Percentiles rank a stretch among this genome's conserved stretches.
phyloP scores from a whole-genome alignment of 2,888 invertebrate species.

The Ectemnius lituratus region DNA sequence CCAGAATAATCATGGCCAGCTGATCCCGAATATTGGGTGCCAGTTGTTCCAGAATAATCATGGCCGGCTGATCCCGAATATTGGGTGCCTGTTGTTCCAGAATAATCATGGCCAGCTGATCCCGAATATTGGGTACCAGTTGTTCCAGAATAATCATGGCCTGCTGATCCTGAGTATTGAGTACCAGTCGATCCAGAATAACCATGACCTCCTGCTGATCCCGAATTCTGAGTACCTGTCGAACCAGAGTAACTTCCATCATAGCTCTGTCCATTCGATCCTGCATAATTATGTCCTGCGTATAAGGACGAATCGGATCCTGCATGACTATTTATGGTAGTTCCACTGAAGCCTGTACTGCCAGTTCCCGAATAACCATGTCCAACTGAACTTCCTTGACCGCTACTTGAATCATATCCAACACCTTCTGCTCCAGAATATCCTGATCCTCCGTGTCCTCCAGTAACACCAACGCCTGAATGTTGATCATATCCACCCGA shows the following conservation, averaged over 20 bases:
- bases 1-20: slow-evolving; percentile 21
- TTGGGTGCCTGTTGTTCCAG: background rate
- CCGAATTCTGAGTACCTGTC: slow-evolving; percentile 11
- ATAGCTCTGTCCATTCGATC: slow-evolving; percentile 9
- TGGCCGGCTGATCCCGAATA: background rate
- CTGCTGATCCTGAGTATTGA: slow-evolving; percentile 10
- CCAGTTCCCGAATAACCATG: slow-evolving; percentile 11
- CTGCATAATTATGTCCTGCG: slow-evolving; percentile 7
- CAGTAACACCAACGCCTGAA: slow-evolving; percentile 14
- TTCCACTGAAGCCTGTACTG: slow-evolving; percentile 13
- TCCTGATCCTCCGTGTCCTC: slow-evolving; percentile 26
- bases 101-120: background rate
- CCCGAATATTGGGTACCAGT: background rate
- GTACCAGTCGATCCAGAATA: slow-evolving; percentile 21
- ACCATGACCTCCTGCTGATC: background rate
- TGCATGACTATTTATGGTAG: slow-evolving; percentile 5
- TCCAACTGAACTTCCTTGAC: slow-evolving; percentile 6
- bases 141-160: slow-evolving; percentile 23
- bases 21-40: slow-evolving; percentile 25
- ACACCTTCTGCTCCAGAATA: slow-evolving; percentile 32
- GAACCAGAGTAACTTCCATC: slow-evolving; percentile 1
- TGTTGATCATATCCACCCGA: slow-evolving; percentile 19
- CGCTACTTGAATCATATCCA: slow-evolving; percentile 18
- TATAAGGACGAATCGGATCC: slow-evolving; percentile 5
- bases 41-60: background rate